Evolutionary conservation across 2,797 vertebrate species (phyloP).

Genomic region (Capromys pilorides): DNA sequence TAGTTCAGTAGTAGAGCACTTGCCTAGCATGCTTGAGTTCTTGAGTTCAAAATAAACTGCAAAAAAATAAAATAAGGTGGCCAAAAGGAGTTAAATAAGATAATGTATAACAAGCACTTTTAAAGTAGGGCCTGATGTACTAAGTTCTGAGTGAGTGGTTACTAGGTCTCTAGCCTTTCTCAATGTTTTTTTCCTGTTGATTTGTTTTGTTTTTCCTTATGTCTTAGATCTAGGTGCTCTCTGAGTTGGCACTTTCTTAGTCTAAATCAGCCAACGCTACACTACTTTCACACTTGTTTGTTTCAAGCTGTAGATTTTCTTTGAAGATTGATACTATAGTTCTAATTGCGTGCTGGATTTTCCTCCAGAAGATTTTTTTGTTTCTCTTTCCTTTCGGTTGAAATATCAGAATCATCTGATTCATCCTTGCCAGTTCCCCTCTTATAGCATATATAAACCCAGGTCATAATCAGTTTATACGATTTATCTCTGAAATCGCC

Average conservation of each 20-base stretch:
- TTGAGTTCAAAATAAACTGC: background rate
- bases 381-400: background rate
- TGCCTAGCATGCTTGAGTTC: background rate
- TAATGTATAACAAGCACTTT: background rate
- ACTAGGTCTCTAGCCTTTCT: background rate
- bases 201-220: background rate
- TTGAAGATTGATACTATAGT: background rate
- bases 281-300: background rate
- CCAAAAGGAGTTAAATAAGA: constrained; percentile 22
- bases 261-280: background rate
- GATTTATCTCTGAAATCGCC: constrained; percentile 18
- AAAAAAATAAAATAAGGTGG: background rate
- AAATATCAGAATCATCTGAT: constrained; percentile 45
- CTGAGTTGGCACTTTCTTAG: background rate
- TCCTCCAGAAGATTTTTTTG: background rate
- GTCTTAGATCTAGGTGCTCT: background rate
- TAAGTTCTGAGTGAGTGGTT: background rate
- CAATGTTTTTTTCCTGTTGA: constrained; percentile 1
- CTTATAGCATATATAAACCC: background rate
- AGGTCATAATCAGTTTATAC: background rate
- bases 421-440: background rate
- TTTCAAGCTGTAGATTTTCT: constrained; percentile 26
- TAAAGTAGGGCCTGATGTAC: background rate
- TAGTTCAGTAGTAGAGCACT: background rate
- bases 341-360: background rate